Base-by-base conservation (phyloP, 1,140 invertebrate species). In the Adoxophyes honmai region DNA sequence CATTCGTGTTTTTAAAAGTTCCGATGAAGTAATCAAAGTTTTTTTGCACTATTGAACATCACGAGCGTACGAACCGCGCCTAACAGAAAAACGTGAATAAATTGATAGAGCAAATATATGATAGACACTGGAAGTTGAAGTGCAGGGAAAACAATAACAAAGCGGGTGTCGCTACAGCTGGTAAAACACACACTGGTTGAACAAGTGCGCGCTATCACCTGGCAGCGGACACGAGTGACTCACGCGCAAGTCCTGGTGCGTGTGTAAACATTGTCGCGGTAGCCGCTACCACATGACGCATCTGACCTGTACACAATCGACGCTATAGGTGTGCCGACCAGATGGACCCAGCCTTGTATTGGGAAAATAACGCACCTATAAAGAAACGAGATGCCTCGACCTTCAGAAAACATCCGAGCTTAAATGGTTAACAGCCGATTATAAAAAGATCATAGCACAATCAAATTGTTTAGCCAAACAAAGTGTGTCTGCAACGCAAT, bases 221-320 rank as follows among this genome's bases (percentile, higher is more conserved):
- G 70, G 68, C 64, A 67, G 66, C 66, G 66, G 66, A 64, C 60
- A 61, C 55, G 55, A 68, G 63, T 83, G 81, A 88, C 62, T 83
- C 85, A 88, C 62, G 62, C 71, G 70, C 72, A 75, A 69, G 65
- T 77, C 76, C 70, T 68, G 77, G 68, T 72, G 71, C 62, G 70
- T 70, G 64, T 71, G 77, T 80, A 81, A 84, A 86, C 76, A 86
- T 60, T 75, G 70, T 73, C 73, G 65, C 64, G 62, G 68, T 62
- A 68, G 66, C 48, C 58, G 57, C 64, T 62, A 68, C 59, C 35
- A 71, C 35, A 81, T 84, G 79, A 87, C 81, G 72, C 81, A 86
- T 78, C 61, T 64, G 48, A 70, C 52, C 59, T 64, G 64, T 72
- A 67, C 58, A 71, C 55, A 68, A 60, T 76, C 60, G 68, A 72